Percentiles rank a stretch among this genome's conserved stretches.
Evolutionary conservation across 2,113 vertebrate species (phyloP).

Genomic region (Oplegnathus fasciatus): DNA sequence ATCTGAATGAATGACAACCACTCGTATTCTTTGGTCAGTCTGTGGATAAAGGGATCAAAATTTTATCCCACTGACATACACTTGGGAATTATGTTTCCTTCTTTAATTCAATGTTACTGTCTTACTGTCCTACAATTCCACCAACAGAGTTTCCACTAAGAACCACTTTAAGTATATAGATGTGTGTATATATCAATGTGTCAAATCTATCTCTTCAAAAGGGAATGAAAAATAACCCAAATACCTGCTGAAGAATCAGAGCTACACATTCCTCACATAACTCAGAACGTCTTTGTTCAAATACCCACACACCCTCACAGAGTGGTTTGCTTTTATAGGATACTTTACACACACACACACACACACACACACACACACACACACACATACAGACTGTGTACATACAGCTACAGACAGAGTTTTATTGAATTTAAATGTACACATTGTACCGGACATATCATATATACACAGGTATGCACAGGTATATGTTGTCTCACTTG

Average conservation of each 20-base stretch:
- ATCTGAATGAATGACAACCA: neutral
- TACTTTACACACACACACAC: conserved; percentile 30
- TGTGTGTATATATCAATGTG: neutral
- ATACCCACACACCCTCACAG: conserved; percentile 86
- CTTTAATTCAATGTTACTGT: neutral
- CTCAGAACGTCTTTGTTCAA: conserved; percentile 86
- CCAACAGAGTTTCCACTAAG: neutral
- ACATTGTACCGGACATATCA: neutral
- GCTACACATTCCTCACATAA: conserved; percentile 87
- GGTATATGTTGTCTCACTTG: neutral
- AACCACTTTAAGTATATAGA: neutral
- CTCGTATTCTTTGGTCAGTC: conserved; percentile 14
- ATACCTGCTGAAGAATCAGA: conserved; percentile 80
- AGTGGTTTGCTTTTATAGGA: conserved; percentile 67
- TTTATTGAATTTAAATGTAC: neutral
- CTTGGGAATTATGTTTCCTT: neutral
- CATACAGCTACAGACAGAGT: neutral
- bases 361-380: neutral
- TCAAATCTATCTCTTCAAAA: conserved; percentile 43
- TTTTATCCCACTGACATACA: neutral
- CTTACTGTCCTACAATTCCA: neutral
- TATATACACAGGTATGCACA: neutral
- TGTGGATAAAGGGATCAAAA: neutral
- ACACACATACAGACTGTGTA: neutral
- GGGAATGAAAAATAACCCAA: conserved; percentile 53